Base-by-base conservation (phyloP, 2,797 vertebrate species). In the Melanotaenia pygmaea region DNA sequence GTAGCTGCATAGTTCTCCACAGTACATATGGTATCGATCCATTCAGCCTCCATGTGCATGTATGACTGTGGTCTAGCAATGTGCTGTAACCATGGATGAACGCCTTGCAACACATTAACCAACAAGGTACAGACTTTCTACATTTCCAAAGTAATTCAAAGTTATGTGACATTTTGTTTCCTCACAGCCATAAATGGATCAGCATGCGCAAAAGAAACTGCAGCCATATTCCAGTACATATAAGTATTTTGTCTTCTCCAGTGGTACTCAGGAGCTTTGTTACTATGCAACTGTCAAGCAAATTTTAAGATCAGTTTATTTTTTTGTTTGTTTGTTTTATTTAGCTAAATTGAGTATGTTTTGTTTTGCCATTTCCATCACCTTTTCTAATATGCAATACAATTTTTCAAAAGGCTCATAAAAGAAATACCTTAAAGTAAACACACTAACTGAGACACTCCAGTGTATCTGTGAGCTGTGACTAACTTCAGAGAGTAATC, bases 1-100 rank as follows among this genome's bases (percentile, higher is more conserved):
- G 54, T 78, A 69, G 72, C 70, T 79, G 72, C 77, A 74, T 26
- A 65, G 66, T 74, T 77, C 61, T 78, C 66, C 68, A 34, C 64
- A 58, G 47, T 50, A 22, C 75, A 67, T 37, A 40, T 38, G 66
- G 35, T 68, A 86, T 84, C 77, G 80, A 85, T 82, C 83, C 83
- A 65, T 86, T 67, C 59, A 59, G 70, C 82, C 77, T 85, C 79
- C 80, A 79, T 81, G 64, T 63, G 67, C 20, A 30, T 63, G 70
- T 59, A 83, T 38, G 20, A 53, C 45, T 78, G 47, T 64, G 54
- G 66, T 66, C 47, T 70, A 38, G 50, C 70, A 67, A 65, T 67
- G 59, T 64, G 64, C 45, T 1, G 54, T 77, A 65, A 77, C 59
- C 63, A 59, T 60, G 40, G 64, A 83, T 81, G 83, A 89, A 77